These are phyloP conservation scores for Calvadosia cruxmelitensis DNA, from an alignment of 30 jellyfish, hydroid and myxozoan genomes.

Conservation along the genomic window DNA sequence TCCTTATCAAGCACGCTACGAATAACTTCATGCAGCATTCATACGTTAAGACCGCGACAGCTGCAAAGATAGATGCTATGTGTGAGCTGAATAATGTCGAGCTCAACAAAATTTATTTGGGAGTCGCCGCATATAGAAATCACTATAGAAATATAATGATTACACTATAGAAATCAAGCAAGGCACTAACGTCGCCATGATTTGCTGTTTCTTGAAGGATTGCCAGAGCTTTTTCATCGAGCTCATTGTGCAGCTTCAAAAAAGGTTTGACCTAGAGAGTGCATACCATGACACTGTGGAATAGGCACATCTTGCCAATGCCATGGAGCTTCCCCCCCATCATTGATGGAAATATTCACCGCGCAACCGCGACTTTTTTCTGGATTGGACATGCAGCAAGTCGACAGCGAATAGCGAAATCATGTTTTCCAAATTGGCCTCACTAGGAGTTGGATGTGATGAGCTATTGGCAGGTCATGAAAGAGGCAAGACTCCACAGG, in stretches of 20 bases:
- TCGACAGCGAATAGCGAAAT: slow-evolving; percentile 46
- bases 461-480: slow-evolving; percentile 8
- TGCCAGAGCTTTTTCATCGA: slow-evolving; percentile 16
- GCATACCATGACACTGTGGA: slow-evolving; percentile 14
- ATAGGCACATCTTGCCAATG: slow-evolving; percentile 9
- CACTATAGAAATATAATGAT: too few species aligned
- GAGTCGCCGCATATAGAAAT: slow-evolving; percentile 27
- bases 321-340: slow-evolving; percentile 16
- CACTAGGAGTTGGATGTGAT: background rate
- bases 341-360: background rate
- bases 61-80: slow-evolving; percentile 11
- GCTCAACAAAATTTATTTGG: slow-evolving; percentile 19
- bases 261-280: slow-evolving; percentile 15
- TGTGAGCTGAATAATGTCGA: background rate
- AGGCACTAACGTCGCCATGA: slow-evolving; percentile 1
- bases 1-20: slow-evolving; percentile 14
- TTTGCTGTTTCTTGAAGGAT: slow-evolving; percentile 1
- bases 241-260: slow-evolving; percentile 5
- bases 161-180: slow-evolving; percentile 11
- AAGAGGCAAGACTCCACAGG: background rate
- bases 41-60: slow-evolving; percentile 1
- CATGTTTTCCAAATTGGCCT: slow-evolving; percentile 12
- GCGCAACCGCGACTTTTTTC: slow-evolving; percentile 9
- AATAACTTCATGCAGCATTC: slow-evolving; percentile 10
- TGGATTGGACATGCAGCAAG: background rate